Evolutionary conservation across 2,113 vertebrate genomes (phyloP), one percentile per base, ranked within the genome.

Genomic region (Thymallus thymallus): DNA sequence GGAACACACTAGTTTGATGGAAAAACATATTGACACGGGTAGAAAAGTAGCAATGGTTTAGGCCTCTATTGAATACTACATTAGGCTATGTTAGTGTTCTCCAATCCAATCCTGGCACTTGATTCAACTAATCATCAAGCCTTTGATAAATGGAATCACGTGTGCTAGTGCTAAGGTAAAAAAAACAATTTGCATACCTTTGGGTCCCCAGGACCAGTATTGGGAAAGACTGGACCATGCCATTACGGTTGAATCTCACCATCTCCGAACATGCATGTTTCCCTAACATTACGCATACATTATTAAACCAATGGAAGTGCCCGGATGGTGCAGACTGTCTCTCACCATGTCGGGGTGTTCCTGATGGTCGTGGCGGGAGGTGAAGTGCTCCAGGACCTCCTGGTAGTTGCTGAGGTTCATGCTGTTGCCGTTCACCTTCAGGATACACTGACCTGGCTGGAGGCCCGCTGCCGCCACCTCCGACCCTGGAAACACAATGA

Each of bases 331-430:
- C 4, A 58, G 55, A n/a, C 14, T 18, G 23, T 6, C 41, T 73
- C 76, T 84, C 68, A 88, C 87, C 75, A 51, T 46, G 26, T 87
- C 69, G 22, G 73, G 80, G 75, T 93, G 91, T 41, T 95, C 92
- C 32, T 93, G 92, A 68, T 84, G 93, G 32, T 77, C 92, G 68
- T 92, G 92, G 71, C 95, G 95, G 0, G 94, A 95, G 32, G 92
- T 90, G 71, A 99, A 98, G 86, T 98, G 94, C 71, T 98, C 97
- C 81, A 99, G 92, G 79, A 96, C 97, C 6, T 96, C 96, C 0
- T 87, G 58, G 70, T 94, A 93, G 58, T 91, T 89, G 1, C 92
- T 92, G 22, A 79, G 92, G 71, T 87, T 89, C 83, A 97, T 91
- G 0, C 88, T 98, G 90, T 88, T 95, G 48, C 97, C 97, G 9